phyloP scores from a whole-genome alignment of 37 sponge, comb jelly and placozoan genomes.

The Cladorhizidae sp. region DNA sequence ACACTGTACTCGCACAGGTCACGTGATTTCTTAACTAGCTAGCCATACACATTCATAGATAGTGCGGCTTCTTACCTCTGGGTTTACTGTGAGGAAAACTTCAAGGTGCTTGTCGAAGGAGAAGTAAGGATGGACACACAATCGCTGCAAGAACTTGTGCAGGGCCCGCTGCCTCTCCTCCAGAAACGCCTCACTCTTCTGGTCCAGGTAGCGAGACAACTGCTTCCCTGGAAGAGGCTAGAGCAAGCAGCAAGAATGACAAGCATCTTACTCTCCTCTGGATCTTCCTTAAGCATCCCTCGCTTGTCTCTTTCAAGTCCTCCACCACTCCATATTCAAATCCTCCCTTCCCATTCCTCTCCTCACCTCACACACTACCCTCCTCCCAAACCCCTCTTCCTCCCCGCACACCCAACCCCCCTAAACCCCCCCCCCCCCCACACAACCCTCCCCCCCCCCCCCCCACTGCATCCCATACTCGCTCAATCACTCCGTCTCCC shows the following conservation, averaged over 20 bases:
- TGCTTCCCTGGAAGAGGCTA: conserved; percentile 93
- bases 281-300: no score
- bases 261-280: no score
- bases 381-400: no score
- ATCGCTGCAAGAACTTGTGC: conserved; percentile 72
- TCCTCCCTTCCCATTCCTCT: no score
- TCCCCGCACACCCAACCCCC: not conserved
- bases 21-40: no score
- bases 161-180: conserved; percentile 70
- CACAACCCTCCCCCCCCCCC: not conserved
- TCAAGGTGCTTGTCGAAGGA: conserved; percentile 61
- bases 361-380: no score
- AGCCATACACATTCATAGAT: no score
- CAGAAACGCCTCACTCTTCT: conserved; percentile 74
- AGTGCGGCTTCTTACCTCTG: conserved; percentile 43
- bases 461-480: no score
- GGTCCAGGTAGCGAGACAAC: conserved; percentile 68
- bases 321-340: no score
- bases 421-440: not conserved
- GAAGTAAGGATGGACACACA: conserved; percentile 69
- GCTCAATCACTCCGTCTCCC: no score
- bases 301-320: no score
- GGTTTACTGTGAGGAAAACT: conserved; percentile 62
- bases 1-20: no score
- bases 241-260: not conserved